These are phyloP conservation scores for Neotoma lepida DNA, from an alignment of 2,113 vertebrate species.

Conservation along the genomic window DNA sequence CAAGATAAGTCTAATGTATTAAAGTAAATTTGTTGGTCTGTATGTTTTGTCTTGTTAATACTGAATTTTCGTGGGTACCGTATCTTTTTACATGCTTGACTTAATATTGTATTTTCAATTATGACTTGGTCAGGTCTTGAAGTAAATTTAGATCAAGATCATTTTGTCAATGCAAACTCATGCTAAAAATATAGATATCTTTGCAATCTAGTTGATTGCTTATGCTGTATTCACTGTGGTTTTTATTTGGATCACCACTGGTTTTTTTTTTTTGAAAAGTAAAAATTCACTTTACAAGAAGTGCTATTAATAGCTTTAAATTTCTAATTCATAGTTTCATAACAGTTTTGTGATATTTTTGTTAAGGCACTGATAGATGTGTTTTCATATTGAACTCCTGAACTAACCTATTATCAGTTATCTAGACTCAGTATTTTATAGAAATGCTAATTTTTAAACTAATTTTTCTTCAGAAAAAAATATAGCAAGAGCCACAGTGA, in stretches of 20 bases:
- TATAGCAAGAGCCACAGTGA: background rate
- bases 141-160: background rate
- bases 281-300: background rate
- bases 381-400: background rate
- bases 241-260: background rate
- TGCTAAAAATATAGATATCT: conserved; percentile 5
- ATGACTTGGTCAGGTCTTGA: background rate
- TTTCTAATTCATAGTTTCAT: conserved; percentile 25
- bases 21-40: background rate
- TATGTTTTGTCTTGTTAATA: background rate
- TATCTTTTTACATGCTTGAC: background rate
- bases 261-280: background rate
- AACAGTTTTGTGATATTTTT: conserved; percentile 10
- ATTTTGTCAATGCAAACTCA: background rate
- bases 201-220: background rate
- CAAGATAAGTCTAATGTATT: background rate
- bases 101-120: background rate
- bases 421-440: too few relatives aligned
- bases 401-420: background rate
- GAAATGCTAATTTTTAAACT: background rate
- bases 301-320: background rate
- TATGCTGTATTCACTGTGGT: background rate
- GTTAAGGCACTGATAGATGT: background rate
- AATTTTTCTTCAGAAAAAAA: background rate
- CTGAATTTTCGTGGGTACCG: background rate